A percentile compares a stretch with the other conserved stretches of the same genome.
phyloP scores from a whole-genome alignment of 2,797 vertebrate species.

The Alauda arvensis region DNA sequence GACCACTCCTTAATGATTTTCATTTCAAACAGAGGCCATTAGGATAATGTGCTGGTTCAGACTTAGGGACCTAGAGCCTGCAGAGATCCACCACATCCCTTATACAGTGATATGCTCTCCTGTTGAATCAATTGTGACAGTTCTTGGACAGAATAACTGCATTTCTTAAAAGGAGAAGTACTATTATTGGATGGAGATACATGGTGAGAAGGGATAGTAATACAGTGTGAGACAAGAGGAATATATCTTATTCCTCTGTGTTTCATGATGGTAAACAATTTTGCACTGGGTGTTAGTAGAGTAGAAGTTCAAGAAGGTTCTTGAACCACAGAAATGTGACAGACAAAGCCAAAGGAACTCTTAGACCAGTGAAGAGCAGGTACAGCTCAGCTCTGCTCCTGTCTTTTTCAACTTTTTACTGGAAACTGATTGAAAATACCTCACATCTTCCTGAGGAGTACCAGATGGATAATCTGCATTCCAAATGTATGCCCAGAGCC shows the following conservation, averaged over 20 bases:
- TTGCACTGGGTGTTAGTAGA: too few relatives aligned
- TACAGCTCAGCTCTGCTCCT: neutral
- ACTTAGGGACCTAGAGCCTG: neutral
- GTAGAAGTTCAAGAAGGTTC: neutral
- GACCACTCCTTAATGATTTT: neutral
- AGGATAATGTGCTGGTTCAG: neutral
- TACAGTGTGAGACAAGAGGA: neutral
- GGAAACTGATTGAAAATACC: neutral
- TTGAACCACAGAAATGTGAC: accelerated
- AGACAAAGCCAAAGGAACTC: neutral
- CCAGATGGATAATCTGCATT: neutral
- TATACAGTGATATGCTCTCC: neutral
- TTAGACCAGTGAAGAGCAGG: neutral
- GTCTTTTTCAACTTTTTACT: neutral
- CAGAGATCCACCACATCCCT: neutral
- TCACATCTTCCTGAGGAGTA: neutral
- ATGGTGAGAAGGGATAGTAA: neutral
- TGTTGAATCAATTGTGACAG: neutral
- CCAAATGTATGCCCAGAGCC: neutral
- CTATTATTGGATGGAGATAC: neutral
- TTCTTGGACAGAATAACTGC: neutral
- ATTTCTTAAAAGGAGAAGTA: neutral
- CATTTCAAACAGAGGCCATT: neutral
- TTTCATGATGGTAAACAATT: too few relatives aligned
- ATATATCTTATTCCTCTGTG: too few relatives aligned